Evolutionary conservation across 1,140 invertebrate species (phyloP).

Genomic region (Phocides pigmalion): DNA sequence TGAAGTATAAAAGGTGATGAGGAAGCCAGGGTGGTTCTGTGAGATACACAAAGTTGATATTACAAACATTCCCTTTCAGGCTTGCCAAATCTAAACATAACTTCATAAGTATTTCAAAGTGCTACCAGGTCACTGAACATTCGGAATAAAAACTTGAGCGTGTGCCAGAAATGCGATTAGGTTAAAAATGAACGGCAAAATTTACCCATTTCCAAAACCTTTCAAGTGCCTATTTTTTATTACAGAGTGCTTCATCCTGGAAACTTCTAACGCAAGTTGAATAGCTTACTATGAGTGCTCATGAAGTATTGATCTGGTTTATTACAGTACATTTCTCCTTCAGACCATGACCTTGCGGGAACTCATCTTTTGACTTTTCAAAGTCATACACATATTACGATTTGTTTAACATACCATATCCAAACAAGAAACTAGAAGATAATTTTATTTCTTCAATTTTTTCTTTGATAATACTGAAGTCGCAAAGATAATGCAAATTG

Average conservation of each 20-base stretch:
- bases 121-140: constrained; percentile 29
- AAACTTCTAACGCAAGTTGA: not conserved
- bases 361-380: too few species aligned
- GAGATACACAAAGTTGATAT: constrained; percentile 26
- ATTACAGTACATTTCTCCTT: too few species aligned
- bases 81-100: constrained; percentile 29
- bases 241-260: not conserved
- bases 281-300: too few species aligned
- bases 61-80: constrained; percentile 26
- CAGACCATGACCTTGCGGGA: too few species aligned
- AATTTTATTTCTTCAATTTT: too few species aligned
- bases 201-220: constrained; percentile 14
- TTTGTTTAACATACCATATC: too few species aligned
- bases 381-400: too few species aligned
- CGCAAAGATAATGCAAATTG: too few species aligned
- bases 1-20: too few species aligned
- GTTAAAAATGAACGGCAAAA: constrained; percentile 23
- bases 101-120: constrained; percentile 23
- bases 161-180: constrained; percentile 24
- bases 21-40: constrained; percentile 1
- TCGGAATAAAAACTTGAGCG: constrained; percentile 26
- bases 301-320: too few species aligned
- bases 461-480: too few species aligned
- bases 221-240: constrained; percentile 7
- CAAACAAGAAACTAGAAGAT: too few species aligned